Evolutionary conservation across 2,797 vertebrate species (phyloP), one percentile per base, ranked within the genome.

Genomic region (Ceyx erithaca): DNA sequence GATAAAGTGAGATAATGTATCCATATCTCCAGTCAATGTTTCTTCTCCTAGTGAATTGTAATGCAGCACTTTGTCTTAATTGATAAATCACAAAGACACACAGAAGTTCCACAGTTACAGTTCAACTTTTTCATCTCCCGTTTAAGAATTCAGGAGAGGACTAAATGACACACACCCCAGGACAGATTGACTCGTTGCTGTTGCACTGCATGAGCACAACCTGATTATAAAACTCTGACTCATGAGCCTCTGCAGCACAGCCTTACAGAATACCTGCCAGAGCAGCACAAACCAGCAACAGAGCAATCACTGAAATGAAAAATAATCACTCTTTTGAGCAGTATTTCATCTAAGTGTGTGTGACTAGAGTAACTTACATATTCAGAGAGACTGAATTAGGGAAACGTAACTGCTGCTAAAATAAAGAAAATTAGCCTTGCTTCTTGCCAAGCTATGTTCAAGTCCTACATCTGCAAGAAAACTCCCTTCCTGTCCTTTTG

Each of bases 401-500:
- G 66, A 23, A 64, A 13, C 33, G 18, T 3, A 49, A 28, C 37
- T 43, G 30, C 30, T 51, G 54, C 68, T 92, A 35, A 58, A 68
- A 64, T 37, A 28, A 41, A 63, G 61, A 61, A 17, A 63, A 52
- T 7, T 5, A 61, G 40, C 43, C 11, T 15, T 43, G 25, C 23
- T 31, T 43, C 49, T 75, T 75, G 48, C 49, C 49, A 62, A 70
- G 45, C 33, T 13, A 13, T 15, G 22, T 23, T 17, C 2, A 67
- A 45, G 58, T 35, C 35, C n/a, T 55, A n/a, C 62, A 80, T 52
- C 41, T 89, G 49, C 70, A 57, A 71, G 93, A 94, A 93, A 77
- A 87, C 92, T 93, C 92, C 89, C 81, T 94, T 94, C 89, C 92
- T 93, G 81, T 71, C 54, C 69, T 51, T 75, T 49, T 62, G 62